These are phyloP conservation scores for Scylla paramamosain DNA, from an alignment of 1,140 invertebrate species.

Conservation along the genomic window DNA sequence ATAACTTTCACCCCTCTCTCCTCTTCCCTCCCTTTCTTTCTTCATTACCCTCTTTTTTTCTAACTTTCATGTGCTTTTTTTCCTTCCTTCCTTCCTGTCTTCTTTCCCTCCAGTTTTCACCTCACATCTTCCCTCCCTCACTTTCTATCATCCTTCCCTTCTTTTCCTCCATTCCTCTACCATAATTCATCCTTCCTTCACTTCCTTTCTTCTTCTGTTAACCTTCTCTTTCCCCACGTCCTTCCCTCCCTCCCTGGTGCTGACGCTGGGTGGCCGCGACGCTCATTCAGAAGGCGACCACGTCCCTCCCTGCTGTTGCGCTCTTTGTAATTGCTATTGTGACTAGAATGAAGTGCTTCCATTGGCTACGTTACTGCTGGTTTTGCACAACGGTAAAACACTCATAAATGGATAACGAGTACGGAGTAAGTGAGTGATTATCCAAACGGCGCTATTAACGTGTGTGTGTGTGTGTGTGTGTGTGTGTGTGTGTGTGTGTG, in stretches of 20 bases:
- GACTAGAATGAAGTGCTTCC: constrained; percentile 1
- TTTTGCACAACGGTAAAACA: not conserved
- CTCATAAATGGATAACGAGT: not conserved
- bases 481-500: not conserved
- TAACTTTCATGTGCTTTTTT: not conserved
- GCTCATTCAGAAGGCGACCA: not conserved
- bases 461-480: too few relatives aligned
- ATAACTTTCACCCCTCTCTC: too few relatives aligned
- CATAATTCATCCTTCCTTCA: not conserved
- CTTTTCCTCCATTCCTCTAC: not conserved
- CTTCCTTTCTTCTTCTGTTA: not conserved
- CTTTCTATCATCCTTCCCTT: not conserved
- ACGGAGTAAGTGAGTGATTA: not conserved
- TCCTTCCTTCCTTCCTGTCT: not conserved
- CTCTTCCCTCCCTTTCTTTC: too few relatives aligned
- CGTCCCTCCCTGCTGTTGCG: not conserved
- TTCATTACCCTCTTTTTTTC: not conserved
- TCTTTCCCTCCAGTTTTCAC: not conserved
- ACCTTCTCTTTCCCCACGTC: not conserved
- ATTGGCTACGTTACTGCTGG: not conserved
- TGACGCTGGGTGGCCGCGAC: not conserved
- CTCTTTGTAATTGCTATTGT: not conserved
- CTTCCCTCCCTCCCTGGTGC: not conserved
- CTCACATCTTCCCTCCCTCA: too few relatives aligned
- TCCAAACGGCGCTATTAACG: not conserved